Evolutionary conservation across 1,140 invertebrate genomes (phyloP).

Genomic region (Zaprionus nigranus): DNA sequence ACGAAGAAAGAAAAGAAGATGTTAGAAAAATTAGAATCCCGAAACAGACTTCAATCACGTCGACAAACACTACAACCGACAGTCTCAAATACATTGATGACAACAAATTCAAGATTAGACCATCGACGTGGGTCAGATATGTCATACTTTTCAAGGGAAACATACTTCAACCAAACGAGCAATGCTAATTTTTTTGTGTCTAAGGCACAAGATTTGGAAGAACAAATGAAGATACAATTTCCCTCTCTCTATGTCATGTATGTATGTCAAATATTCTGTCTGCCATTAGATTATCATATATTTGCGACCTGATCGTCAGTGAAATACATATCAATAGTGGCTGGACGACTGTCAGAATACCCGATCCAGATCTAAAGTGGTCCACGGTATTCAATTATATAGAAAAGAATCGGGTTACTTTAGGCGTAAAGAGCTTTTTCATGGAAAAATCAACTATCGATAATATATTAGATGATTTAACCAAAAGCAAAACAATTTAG

Average conservation of each 20-base stretch:
- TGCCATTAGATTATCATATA: not conserved
- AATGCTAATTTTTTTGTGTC: not conserved
- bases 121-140: too few species aligned
- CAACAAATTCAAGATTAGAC: too few species aligned
- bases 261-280: not conserved
- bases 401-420: conserved; percentile 1
- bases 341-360: conserved; percentile 43
- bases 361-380: conserved; percentile 37
- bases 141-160: too few species aligned
- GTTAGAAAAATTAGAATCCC: too few species aligned
- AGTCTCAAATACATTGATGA: too few species aligned
- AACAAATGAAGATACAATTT: conserved; percentile 23
- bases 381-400: conserved; percentile 52
- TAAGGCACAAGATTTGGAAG: conserved; percentile 10
- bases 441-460: conserved; percentile 56
- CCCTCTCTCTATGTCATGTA: conserved; percentile 41
- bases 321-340: conserved; percentile 35
- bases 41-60: too few species aligned
- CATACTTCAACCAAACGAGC: not conserved
- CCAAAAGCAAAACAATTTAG: not conserved
- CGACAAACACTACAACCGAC: too few species aligned
- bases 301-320: conserved; percentile 15
- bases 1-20: too few species aligned
- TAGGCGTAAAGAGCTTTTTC: conserved; percentile 57
- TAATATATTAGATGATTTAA: conserved; percentile 60